These are phyloP conservation scores for Caretta caretta DNA, from an alignment of 2,113 vertebrate species.

Conservation along the genomic window DNA sequence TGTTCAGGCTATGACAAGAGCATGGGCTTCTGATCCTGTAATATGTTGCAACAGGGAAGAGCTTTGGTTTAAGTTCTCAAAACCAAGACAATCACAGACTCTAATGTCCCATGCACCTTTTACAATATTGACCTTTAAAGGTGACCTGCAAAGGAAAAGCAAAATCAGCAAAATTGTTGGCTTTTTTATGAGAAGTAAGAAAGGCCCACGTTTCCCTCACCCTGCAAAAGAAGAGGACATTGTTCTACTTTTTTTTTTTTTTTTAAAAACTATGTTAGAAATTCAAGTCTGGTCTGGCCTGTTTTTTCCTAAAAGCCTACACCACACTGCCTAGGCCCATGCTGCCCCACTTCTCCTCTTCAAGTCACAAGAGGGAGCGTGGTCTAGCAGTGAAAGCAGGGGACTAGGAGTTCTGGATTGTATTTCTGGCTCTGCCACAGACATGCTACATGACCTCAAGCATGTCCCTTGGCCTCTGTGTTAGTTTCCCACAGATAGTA, in stretches of 20 bases:
- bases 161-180: background rate
- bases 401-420: background rate
- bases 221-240: background rate
- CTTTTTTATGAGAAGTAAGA: background rate
- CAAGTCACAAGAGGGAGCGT: background rate
- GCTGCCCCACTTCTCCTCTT: background rate
- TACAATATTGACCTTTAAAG: background rate
- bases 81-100: background rate
- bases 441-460: background rate
- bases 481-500: background rate
- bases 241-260: background rate
- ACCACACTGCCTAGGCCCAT: background rate
- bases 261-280: rapidly evolving
- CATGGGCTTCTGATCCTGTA: background rate
- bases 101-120: background rate
- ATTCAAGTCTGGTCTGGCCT: background rate
- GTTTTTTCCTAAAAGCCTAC: background rate
- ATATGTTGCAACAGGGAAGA: background rate
- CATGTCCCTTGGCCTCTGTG: background rate
- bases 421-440: background rate
- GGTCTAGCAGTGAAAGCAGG: background rate
- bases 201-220: background rate
- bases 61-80: background rate
- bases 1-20: too few species aligned
- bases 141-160: background rate